Percentiles rank a stretch among this genome's conserved stretches.
Conservation (phyloP, 2,113 vertebrate genomes). For the Falcunculus frontatus region DNA sequence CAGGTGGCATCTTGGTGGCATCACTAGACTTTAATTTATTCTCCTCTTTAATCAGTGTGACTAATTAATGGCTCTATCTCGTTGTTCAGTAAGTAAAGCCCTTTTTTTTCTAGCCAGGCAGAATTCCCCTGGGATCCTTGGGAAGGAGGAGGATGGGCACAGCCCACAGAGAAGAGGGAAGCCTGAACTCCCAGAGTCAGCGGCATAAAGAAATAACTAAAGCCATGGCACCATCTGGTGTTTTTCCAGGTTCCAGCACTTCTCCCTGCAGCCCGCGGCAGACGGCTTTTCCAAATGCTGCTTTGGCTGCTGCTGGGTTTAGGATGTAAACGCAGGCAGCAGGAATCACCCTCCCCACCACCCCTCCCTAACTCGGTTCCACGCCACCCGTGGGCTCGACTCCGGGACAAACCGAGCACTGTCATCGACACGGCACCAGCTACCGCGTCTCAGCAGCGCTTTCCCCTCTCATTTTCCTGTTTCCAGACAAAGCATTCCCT, state of each 20-base stretch:
- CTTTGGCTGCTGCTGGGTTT: neutral
- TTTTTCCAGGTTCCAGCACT: neutral
- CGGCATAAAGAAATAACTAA: neutral
- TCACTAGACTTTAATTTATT: neutral
- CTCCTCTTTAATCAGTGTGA: neutral
- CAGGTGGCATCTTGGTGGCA: neutral
- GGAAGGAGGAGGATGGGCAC: neutral
- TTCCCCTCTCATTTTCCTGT: neutral
- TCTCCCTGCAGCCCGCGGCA: neutral
- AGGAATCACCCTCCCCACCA: neutral
- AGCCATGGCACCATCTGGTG: neutral
- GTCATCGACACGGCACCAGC: neutral
- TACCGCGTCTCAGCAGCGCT: accelerated
- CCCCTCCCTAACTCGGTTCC: neutral
- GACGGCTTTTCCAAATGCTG: neutral
- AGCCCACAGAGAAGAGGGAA: neutral
- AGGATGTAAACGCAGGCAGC: neutral
- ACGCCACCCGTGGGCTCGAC: neutral
- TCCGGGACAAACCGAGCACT: neutral
- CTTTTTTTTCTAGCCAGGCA: accelerated
- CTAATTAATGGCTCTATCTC: neutral
- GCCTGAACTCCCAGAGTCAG: neutral
- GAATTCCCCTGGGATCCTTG: neutral
- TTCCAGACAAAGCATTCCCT: neutral
- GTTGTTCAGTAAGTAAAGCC: neutral